A percentile compares a stretch with the other conserved stretches of the same genome.
Evolutionary conservation across 2,113 vertebrate genomes (phyloP).

Genomic region (Podiceps cristatus): DNA sequence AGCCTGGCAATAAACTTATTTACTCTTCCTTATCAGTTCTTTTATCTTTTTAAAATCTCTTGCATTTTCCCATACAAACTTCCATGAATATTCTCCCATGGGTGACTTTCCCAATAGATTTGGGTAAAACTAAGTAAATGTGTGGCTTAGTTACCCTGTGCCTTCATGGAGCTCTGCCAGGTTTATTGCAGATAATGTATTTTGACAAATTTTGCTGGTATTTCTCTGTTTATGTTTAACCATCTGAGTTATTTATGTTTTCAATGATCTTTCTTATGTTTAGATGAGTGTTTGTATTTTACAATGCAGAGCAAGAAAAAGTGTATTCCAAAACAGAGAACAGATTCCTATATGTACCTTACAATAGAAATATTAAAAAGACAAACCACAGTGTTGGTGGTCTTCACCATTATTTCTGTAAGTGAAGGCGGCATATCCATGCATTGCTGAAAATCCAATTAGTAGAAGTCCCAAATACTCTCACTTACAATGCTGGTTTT

Average conservation of each 20-base stretch:
- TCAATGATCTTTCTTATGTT: neutral
- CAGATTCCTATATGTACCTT: neutral
- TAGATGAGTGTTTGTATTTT: neutral
- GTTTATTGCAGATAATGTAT: neutral
- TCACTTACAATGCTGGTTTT: neutral
- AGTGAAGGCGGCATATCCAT: neutral
- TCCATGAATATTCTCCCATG: neutral
- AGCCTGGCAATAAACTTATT: neutral
- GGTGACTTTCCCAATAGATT: neutral
- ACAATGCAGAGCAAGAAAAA: neutral
- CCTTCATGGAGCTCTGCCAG: neutral
- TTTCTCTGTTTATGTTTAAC: neutral
- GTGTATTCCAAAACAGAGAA: neutral
- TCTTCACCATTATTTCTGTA: neutral
- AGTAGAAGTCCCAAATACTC: neutral
- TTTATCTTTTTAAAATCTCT: slow-evolving; percentile 33
- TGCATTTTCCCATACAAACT: neutral
- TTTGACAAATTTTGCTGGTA: neutral
- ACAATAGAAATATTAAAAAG: neutral
- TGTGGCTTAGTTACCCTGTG: neutral
- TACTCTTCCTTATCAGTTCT: neutral
- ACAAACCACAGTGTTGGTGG: neutral
- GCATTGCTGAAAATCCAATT: neutral
- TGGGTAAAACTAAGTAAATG: neutral
- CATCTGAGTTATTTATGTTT: neutral